Percentiles rank a stretch among this genome's conserved stretches.
Conservation (phyloP, 2,797 vertebrate genomes). For the Buphagus erythrorhynchus region DNA sequence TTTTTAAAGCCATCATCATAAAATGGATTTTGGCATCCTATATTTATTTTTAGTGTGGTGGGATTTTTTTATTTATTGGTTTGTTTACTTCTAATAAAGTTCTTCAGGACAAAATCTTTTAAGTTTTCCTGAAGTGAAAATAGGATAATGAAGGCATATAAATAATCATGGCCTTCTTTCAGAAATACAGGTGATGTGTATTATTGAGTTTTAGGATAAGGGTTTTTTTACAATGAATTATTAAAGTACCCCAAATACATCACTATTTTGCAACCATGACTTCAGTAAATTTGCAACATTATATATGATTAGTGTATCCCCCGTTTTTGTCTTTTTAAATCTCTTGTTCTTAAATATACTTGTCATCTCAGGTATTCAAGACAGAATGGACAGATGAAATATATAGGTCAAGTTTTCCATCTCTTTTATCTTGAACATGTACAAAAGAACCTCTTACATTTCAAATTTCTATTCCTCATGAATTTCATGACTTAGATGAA, state of each 20-base stretch:
- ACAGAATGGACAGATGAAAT: neutral
- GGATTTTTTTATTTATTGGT: neutral
- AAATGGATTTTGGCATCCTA: neutral
- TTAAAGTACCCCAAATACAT: neutral
- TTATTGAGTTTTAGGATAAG: neutral
- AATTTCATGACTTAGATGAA: neutral
- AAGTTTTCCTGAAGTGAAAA: neutral
- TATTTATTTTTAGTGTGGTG: neutral
- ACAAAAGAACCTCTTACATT: neutral
- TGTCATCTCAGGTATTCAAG: neutral
- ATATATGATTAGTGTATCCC: neutral
- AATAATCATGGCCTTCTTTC: neutral
- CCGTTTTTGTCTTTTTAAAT: neutral
- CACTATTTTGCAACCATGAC: neutral
- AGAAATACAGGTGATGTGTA: accelerated
- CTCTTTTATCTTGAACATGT: neutral
- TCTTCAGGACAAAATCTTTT: neutral
- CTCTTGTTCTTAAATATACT: neutral
- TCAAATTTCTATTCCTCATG: neutral
- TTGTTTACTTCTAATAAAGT: neutral
- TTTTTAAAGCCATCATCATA: neutral
- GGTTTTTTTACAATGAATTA: neutral
- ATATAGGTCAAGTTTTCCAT: neutral
- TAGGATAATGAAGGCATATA: neutral
- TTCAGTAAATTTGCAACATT: neutral